Evolutionary conservation across 2,888 invertebrate genomes (phyloP), one percentile per base, ranked within the genome.

Genomic region (Drosophila ustulata): DNA sequence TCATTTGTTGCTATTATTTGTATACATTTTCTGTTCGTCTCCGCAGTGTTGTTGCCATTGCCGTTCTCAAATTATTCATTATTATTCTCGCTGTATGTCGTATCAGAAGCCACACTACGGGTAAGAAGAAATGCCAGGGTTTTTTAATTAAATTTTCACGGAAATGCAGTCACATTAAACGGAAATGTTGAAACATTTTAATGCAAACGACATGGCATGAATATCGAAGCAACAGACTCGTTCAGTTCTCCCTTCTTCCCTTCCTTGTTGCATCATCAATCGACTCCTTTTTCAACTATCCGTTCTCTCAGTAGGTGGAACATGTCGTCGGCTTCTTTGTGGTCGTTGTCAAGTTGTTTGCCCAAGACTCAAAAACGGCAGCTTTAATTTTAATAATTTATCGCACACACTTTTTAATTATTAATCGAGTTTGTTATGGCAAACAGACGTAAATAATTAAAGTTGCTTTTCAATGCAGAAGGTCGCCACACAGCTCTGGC

Each of bases 101-200:
- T 18, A 59, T 28, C 65, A 57, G 37, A 59, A 67, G 52, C 63
- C 65, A 47, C 50, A 78, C 39, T 6, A 49, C 39, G 52, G 45
- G 37, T 28, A 34, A 61, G 76, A 72, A 71, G 63, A 78, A 79
- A 82, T 87, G 82, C 75, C 78, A 80, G 74, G 32, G 3, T 37
- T 88, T 89, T 80, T 89, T 89, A 89, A 89, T 89, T 89, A 89
- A 89, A 90, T 89, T 88, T 79, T 78, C 66, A 87, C 87, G 87
- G 87, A 81, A 89, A 78, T 80, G 78, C 75, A 79, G 78, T 66
- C 82, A 71, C 76, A 78, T 82, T 84, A 81, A 82, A 80, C 83
- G 89, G 87, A 89, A 78, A 85, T 83, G 83, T 88, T 85, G 77
- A 80, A 87, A 78, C 84, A 81, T 86, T 80, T 78, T 77, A 73